A percentile compares a stretch with the other conserved stretches of the same genome.
Evolutionary conservation across 2,113 vertebrate species (phyloP).

Genomic region (Dendrocopos noguchii): DNA sequence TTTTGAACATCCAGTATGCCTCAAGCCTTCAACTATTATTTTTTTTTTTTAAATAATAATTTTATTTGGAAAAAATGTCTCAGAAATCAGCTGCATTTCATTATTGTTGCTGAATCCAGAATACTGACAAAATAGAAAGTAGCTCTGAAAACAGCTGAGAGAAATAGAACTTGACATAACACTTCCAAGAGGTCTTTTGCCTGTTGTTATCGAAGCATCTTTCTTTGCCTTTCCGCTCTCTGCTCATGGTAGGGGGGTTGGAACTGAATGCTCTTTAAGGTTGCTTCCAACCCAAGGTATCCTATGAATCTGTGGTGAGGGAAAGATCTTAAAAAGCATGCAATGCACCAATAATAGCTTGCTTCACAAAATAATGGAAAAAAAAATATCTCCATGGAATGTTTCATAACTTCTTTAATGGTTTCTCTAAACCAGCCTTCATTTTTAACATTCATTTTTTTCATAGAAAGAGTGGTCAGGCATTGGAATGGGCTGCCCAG

Average conservation of each 20-base stretch:
- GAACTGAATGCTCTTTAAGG: no score
- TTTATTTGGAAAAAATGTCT: not conserved
- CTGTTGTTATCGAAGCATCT: not conserved
- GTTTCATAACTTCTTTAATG: not conserved
- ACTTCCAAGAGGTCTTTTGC: not conserved
- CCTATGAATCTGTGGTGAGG: not conserved
- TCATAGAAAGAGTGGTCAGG: no score
- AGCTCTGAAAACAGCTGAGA: not conserved
- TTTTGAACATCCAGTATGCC: not conserved
- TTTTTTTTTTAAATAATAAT: no score
- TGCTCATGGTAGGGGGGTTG: no score
- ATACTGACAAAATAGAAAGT: not conserved
- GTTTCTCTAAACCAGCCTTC: not conserved
- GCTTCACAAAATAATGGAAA: not conserved
- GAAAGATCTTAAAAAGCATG: conserved; percentile 26
- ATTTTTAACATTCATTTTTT: not conserved
- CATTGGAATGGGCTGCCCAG: no score
- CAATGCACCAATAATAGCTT: not conserved
- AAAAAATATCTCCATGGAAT: not conserved
- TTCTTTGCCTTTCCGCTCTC: not conserved
- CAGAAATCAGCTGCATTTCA: not conserved
- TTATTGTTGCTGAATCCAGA: not conserved
- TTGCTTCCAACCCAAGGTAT: no score
- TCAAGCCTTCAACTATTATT: not conserved
- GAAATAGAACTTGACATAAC: not conserved